Base-by-base conservation (phyloP, 2,888 invertebrate species). In the Stenichneumon culpator region DNA sequence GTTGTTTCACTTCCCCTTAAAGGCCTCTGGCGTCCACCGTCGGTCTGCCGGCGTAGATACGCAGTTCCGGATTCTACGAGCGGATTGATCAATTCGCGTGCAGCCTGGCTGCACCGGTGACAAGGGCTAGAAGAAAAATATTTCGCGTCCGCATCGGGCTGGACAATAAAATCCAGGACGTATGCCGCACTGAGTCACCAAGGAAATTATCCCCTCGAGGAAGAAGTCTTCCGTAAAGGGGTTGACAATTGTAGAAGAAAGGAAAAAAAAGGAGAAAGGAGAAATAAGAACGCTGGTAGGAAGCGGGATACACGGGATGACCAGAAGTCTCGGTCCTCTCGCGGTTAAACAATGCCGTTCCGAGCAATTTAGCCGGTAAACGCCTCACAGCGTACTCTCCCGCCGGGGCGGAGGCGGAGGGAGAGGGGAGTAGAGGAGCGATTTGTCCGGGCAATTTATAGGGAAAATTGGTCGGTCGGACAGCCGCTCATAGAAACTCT, bases 361-460 rank as follows among this genome's bases (percentile, higher is more conserved):
- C 94, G 85, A 93, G 88, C 93, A 91, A 94, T 94, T 94, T 93
- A 89, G 87, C 87, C 89, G 44, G 88, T 89, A 92, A 93, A 92
- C 90, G 93, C 88, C 89, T 89, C 88, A 89, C 25, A 57, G 82
- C 73, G 44, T 16, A 44, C 44, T 44, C 60, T 77, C 60, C 9
- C 14, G 67, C 73, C 72, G 68, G 77, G 77, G 52, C 74, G 54
- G 44, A 39, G 75, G 52, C 67, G 74, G 50, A 52, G 19, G 69
- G 47, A 47, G 68, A n/a, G 28, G 54, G 73, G 52, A 72, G 52
- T 72, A 75, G 75, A 74, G 60, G 87, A 80, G 90, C 93, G 92
- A 93, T 93, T 93, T 92, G 89, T 89, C 83, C 93, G 93, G 91
- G 90, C 91, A 93, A 94, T 94, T 94, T 93, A 93, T 93, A 92